A percentile compares a stretch with the other conserved stretches of the same genome.
These are phyloP conservation scores for Drosophila nigrodunni DNA, from an alignment of 1,140 invertebrate species.

Conservation along the genomic window DNA sequence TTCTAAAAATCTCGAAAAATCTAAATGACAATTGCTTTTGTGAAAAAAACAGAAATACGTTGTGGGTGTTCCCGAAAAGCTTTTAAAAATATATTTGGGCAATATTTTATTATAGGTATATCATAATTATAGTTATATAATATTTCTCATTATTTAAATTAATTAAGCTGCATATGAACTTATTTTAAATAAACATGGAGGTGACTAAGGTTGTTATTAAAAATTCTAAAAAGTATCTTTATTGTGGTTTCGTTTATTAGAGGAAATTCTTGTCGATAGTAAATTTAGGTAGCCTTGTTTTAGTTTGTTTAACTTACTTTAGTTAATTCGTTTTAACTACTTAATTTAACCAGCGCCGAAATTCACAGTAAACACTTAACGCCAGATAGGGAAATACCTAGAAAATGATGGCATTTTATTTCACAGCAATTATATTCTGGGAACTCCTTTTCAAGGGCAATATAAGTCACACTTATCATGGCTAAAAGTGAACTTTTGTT, in stretches of 20 bases:
- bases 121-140: no score
- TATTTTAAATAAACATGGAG: no score
- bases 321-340: background rate
- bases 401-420: conserved; percentile 7
- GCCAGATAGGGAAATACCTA: conserved; percentile 23
- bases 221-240: no score
- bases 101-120: no score
- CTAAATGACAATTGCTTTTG: no score
- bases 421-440: background rate
- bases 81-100: no score
- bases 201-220: no score
- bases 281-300: conserved; percentile 10
- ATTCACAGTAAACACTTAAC: background rate
- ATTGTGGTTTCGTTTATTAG: background rate
- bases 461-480: background rate
- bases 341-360: background rate
- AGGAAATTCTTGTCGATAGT: conserved; percentile 14
- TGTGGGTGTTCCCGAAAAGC: no score
- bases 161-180: no score
- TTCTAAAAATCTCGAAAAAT: background rate
- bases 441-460: background rate
- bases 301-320: conserved; percentile 7
- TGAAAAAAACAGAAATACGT: no score
- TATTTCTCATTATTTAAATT: no score
- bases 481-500: no score